Evolutionary conservation across 2,113 vertebrate genomes (phyloP), one percentile per base, ranked within the genome.

Genomic region (Crocuta crocuta): DNA sequence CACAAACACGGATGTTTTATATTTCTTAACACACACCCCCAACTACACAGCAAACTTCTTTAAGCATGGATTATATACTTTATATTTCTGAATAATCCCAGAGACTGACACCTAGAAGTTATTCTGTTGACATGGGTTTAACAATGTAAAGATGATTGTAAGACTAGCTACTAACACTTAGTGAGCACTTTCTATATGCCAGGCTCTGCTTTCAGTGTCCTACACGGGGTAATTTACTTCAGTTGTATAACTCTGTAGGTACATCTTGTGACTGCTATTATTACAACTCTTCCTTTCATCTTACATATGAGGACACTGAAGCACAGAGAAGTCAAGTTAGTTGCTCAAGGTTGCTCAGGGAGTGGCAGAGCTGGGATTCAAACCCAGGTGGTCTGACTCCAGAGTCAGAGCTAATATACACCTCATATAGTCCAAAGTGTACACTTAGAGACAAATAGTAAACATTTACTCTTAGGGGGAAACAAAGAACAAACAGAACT

Each of bases 11-110:
- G n/a, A 24, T 68, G 28, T 73, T 74, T 58, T 43, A 45, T 63
- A 63, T 21, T 45, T 94, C 53, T 33, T 31, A 50, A n/a, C 43
- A 39, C 19, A 19, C 16, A 9, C 12, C 10, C 7, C 16, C 28
- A 43, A 61, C 58, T 58, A 76, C 28, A 66, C 19, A 81, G 45
- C 1, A 39, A 71, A 80, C 7, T 39, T 65, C 48, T 80, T 78
- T 28, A 78, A 50, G 63, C 7, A 50, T 50, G 39, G 61, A 53
- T 61, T 68, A 13, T 33, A 84, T 24, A 55, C 35, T 89, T 87
- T 71, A 26, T 48, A 90, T 70, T 94, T 94, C 83, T 89, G n/a
- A 94, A 89, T 70, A 70, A 90, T 71, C 35, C 50, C 70, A 71
- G 79, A 93, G 39, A 85, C 65, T 39, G 24, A 89, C 7, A 53